A percentile compares a stretch with the other conserved stretches of the same genome.
These are phyloP conservation scores for Drosophila nigromelanica DNA, from an alignment of 1,140 invertebrate species.

Conservation along the genomic window DNA sequence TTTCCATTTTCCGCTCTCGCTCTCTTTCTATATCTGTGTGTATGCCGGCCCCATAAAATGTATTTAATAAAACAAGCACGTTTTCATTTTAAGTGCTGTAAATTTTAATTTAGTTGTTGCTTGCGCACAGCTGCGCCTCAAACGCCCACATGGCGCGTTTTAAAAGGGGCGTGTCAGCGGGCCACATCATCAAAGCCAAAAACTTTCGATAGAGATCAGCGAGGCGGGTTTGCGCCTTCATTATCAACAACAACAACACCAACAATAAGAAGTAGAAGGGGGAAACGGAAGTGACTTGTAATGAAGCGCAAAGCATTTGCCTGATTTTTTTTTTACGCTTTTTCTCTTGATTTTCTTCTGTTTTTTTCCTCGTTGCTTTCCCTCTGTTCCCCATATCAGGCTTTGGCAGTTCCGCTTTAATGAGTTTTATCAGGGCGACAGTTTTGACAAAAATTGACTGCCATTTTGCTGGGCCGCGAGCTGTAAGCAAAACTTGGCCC, in stretches of 20 bases:
- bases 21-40: neutral
- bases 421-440: conserved; percentile 74
- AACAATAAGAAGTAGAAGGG: conserved; percentile 23
- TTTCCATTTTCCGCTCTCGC: conserved; percentile 35
- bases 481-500: conserved; percentile 55
- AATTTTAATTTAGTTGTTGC: conserved; percentile 83
- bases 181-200: conserved; percentile 69
- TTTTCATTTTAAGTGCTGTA: conserved; percentile 81
- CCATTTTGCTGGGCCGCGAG: conserved; percentile 64
- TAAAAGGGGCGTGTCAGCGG: conserved; percentile 14
- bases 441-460: conserved; percentile 66
- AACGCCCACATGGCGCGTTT: conserved; percentile 6
- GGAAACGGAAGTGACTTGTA: conserved; percentile 72
- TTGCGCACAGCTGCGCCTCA: conserved; percentile 61
- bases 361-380: conserved; percentile 32
- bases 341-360: conserved; percentile 4
- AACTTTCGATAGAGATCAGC: conserved; percentile 79
- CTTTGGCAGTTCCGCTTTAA: conserved; percentile 69
- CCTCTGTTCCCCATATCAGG: conserved; percentile 46
- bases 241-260: conserved; percentile 47
- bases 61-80: conserved; percentile 81
- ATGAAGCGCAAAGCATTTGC: conserved; percentile 64
- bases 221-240: conserved; percentile 59
- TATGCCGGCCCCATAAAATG: conserved; percentile 57
- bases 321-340: conserved; percentile 54